Evolutionary conservation across 1,140 invertebrate genomes (phyloP).

Genomic region (Eciton burchellii): DNA sequence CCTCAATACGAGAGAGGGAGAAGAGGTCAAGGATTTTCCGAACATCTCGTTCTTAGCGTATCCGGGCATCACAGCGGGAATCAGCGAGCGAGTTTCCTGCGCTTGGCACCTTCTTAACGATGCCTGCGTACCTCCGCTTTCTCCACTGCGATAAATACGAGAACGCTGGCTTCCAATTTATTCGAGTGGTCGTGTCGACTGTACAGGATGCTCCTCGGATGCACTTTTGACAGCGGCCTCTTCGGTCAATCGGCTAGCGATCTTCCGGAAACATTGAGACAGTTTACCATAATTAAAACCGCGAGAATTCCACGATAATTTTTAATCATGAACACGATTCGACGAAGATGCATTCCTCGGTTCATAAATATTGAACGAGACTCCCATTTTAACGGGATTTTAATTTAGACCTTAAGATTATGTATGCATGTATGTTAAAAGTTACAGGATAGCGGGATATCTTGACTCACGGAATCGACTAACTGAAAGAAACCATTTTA

Average conservation of each 20-base stretch:
- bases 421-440: no score
- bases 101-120: slow-evolving; percentile 82
- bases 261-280: neutral
- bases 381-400: neutral
- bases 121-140: slow-evolving; percentile 68
- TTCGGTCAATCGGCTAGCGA: neutral
- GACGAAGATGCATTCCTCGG: neutral
- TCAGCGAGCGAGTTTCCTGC: slow-evolving; percentile 72
- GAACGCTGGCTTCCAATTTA: slow-evolving; percentile 82
- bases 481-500: slow-evolving; percentile 19
- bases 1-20: neutral
- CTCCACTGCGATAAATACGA: slow-evolving; percentile 58
- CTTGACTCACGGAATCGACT: no score
- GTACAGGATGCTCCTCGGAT: slow-evolving; percentile 1
- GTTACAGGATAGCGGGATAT: no score
- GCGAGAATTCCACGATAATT: neutral
- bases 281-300: slow-evolving; percentile 27
- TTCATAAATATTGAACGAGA: neutral
- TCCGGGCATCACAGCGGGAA: slow-evolving; percentile 24
- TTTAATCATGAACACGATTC: neutral
- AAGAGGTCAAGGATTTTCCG: slow-evolving; percentile 68
- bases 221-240: slow-evolving; percentile 10
- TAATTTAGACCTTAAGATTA: slow-evolving; percentile 3
- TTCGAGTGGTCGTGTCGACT: slow-evolving; percentile 74
- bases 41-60: slow-evolving; percentile 20